Conservation (phyloP, 2,797 vertebrate genomes). For the Helarctos malayanus region DNA sequence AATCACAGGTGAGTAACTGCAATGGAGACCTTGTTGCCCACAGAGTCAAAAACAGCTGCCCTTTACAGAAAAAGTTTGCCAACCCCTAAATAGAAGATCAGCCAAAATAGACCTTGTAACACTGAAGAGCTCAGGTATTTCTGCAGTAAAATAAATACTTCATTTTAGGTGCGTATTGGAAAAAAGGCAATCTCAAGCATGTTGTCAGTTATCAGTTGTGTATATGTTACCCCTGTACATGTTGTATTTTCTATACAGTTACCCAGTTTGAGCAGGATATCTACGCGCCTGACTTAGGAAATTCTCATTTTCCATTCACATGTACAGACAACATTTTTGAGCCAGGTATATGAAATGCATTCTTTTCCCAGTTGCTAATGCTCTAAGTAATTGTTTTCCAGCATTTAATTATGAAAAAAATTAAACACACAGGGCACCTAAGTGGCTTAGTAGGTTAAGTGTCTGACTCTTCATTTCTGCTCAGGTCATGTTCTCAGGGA, state of each 20-base stretch:
- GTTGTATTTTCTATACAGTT: neutral
- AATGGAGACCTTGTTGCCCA: neutral
- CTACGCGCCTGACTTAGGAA: neutral
- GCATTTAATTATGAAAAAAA: neutral
- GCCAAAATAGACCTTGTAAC: neutral
- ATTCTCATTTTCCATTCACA: neutral
- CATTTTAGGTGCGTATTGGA: neutral
- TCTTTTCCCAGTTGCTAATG: neutral
- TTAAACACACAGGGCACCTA: neutral
- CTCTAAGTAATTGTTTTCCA: neutral
- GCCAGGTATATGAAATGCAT: neutral
- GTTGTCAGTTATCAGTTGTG: neutral
- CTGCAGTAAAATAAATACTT: neutral
- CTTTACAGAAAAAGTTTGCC: neutral
- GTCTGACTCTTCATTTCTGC: neutral
- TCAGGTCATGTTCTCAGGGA: neutral
- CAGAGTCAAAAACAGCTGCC: neutral
- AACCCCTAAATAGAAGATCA: neutral
- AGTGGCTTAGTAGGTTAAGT: neutral
- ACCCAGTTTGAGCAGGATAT: neutral
- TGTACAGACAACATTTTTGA: neutral
- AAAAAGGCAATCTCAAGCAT: neutral
- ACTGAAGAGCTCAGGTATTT: neutral
- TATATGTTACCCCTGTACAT: neutral
- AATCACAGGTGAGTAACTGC: accelerated